These are phyloP conservation scores for Lobophora halterata DNA, from an alignment of 2,888 invertebrate genomes.

Conservation along the genomic window DNA sequence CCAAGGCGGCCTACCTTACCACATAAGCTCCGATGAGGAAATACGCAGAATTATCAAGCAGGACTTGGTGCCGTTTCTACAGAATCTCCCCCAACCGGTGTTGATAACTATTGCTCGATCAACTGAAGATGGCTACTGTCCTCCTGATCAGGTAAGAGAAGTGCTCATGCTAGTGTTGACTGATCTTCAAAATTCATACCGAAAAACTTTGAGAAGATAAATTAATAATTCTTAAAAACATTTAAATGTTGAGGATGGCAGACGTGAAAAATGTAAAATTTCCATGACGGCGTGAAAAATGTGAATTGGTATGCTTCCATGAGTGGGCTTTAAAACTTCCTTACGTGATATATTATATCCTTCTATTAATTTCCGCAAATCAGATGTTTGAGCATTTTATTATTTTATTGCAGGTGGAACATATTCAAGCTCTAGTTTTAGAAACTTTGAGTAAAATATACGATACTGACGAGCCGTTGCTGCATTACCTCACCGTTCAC, in stretches of 20 bases:
- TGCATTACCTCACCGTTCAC: slow-evolving; percentile 66
- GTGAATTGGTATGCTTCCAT: too few relatives aligned
- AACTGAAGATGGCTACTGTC: slow-evolving; percentile 94
- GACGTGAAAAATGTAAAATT: too few relatives aligned
- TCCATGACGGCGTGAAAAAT: too few relatives aligned
- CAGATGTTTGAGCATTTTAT: too few relatives aligned
- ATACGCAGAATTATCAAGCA: slow-evolving; percentile 81
- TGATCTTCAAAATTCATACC: too few relatives aligned
- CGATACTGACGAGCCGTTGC: slow-evolving; percentile 71
- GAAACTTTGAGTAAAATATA: slow-evolving; percentile 77
- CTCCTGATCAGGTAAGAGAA: slow-evolving; percentile 82
- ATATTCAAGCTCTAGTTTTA: slow-evolving; percentile 86
- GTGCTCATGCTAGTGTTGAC: too few relatives aligned
- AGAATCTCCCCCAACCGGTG: slow-evolving; percentile 80
- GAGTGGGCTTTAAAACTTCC: too few relatives aligned
- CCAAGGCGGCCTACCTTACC: slow-evolving; percentile 91
- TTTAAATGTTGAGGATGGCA: too few relatives aligned
- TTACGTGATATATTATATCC: too few relatives aligned
- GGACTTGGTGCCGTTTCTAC: slow-evolving; percentile 81
- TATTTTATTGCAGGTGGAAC: slow-evolving; percentile 82
- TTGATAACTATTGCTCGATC: slow-evolving; percentile 92
- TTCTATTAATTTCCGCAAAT: too few relatives aligned
- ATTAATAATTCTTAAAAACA: too few relatives aligned
- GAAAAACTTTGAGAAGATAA: too few relatives aligned
- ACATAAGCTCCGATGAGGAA: slow-evolving; percentile 86